Percentiles rank a stretch among this genome's conserved stretches.
phyloP scores from a whole-genome alignment of 2,797 vertebrate genomes.

The Gephyroberyx darwinii region DNA sequence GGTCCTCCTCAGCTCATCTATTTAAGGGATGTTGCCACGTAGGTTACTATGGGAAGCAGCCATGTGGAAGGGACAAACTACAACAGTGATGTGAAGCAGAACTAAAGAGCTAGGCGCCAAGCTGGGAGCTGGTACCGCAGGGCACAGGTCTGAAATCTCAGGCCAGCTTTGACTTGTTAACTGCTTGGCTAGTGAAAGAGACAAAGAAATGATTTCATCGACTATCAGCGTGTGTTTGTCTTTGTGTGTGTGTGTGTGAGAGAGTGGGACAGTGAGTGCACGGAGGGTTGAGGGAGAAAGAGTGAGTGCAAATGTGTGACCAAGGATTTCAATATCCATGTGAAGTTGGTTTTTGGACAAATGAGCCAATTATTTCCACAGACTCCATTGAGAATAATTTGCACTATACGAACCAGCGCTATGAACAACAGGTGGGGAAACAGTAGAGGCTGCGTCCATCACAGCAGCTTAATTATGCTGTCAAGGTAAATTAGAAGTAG shows the following conservation, averaged over 20 bases:
- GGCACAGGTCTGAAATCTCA: constrained; percentile 11
- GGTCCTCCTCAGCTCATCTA: background rate
- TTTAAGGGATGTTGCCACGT: background rate
- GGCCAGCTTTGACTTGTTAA: constrained; percentile 1
- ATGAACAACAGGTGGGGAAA: constrained; percentile 50
- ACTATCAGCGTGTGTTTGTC: background rate
- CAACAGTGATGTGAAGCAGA: background rate
- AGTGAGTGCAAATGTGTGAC: constrained; percentile 5
- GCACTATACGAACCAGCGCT: constrained; percentile 53
- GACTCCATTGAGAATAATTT: constrained; percentile 56
- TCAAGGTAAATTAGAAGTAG: too few relatives aligned
- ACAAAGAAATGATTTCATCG: background rate
- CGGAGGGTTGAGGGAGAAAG: background rate
- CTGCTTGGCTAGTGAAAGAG: constrained; percentile 4
- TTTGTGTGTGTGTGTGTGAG: background rate
- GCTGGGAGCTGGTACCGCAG: constrained; percentile 10
- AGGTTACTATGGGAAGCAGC: background rate
- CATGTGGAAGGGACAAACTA: constrained; percentile 4
- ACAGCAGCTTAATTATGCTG: constrained; percentile 13
- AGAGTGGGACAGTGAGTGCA: too few relatives aligned
- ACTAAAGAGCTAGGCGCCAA: constrained; percentile 15
- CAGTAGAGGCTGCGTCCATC: constrained; percentile 26
- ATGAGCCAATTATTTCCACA: constrained; percentile 62
- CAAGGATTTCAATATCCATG: constrained; percentile 61
- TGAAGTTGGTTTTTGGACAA: constrained; percentile 56